These are phyloP conservation scores for Drosophila gunungcola DNA, from an alignment of 1,140 invertebrate species.

Conservation along the genomic window DNA sequence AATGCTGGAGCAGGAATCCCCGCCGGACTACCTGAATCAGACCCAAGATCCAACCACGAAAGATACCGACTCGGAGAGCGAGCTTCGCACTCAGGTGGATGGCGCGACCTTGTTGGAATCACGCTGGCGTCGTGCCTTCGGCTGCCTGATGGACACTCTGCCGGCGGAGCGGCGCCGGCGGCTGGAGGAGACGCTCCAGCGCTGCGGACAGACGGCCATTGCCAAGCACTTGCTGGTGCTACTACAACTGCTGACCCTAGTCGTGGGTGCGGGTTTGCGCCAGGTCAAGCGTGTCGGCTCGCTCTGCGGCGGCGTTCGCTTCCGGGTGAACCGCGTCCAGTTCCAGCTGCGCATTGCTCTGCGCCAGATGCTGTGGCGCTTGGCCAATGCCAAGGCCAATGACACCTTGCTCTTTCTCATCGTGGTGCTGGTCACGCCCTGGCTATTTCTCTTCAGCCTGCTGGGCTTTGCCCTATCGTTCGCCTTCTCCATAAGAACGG, in stretches of 20 bases:
- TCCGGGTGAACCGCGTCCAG: constrained; percentile 36
- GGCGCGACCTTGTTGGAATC: background rate
- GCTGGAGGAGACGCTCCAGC: constrained; percentile 5
- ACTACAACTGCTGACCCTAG: constrained; percentile 33
- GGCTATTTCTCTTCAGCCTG: constrained; percentile 58
- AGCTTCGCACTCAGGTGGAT: constrained; percentile 8
- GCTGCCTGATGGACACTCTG: constrained; percentile 26
- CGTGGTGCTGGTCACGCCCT: constrained; percentile 53
- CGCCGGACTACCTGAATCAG: background rate
- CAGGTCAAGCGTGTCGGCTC: background rate
- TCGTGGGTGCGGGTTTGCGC: background rate
- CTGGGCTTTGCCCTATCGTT: constrained; percentile 48
- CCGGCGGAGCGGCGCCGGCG: constrained; percentile 28
- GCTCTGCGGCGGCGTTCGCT: constrained; percentile 8
- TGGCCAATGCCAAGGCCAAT: constrained; percentile 59
- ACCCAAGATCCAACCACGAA: background rate
- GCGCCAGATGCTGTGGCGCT: constrained; percentile 61
- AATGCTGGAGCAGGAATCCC: background rate
- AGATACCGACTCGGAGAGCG: constrained; percentile 58
- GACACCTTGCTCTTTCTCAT: constrained; percentile 54
- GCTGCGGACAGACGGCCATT: constrained; percentile 1
- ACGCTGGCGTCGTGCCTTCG: constrained; percentile 11
- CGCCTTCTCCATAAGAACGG: constrained; percentile 12
- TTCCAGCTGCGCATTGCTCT: constrained; percentile 51
- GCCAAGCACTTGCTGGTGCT: constrained; percentile 37